phyloP scores from a whole-genome alignment of 2,113 vertebrate genomes.

The Pantherophis guttatus region DNA sequence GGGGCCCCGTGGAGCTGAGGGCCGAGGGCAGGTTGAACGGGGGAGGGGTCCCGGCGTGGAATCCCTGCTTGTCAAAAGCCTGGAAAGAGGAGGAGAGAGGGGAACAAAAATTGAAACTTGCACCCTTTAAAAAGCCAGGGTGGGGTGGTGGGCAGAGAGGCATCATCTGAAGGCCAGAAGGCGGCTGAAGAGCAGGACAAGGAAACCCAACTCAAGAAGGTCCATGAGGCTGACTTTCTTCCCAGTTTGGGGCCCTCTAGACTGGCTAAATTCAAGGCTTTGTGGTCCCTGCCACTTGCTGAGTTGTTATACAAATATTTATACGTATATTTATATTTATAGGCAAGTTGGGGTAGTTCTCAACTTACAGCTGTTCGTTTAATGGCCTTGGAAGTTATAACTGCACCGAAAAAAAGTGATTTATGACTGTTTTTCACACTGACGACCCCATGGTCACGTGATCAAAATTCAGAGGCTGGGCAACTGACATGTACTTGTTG shows the following conservation, averaged over 20 bases:
- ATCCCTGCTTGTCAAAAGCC: conserved; percentile 97
- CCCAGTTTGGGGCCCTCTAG: neutral
- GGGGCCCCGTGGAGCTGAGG: conserved; percentile 83
- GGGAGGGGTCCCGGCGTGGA: conserved; percentile 89
- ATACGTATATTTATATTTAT: no score
- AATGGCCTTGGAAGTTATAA: no score
- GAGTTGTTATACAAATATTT: neutral
- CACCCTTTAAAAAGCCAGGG: no score
- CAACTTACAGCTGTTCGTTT: no score
- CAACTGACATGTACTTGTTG: no score
- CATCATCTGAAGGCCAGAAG: neutral
- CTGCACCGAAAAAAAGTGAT: no score
- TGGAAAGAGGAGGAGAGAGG: conserved; percentile 38
- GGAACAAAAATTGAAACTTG: rapidly evolving
- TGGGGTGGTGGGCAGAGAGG: neutral
- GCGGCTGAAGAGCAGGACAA: neutral
- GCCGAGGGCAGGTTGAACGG: conserved; percentile 94
- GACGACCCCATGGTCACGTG: no score
- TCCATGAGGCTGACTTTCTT: no score
- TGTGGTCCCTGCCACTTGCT: neutral
- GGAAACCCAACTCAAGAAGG: neutral
- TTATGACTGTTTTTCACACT: no score
- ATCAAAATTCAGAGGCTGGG: no score
- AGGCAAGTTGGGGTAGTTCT: no score
- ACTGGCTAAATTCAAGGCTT: neutral